Base-by-base conservation (phyloP, 1,140 invertebrate genomes). In the Leptinotarsa texana region DNA sequence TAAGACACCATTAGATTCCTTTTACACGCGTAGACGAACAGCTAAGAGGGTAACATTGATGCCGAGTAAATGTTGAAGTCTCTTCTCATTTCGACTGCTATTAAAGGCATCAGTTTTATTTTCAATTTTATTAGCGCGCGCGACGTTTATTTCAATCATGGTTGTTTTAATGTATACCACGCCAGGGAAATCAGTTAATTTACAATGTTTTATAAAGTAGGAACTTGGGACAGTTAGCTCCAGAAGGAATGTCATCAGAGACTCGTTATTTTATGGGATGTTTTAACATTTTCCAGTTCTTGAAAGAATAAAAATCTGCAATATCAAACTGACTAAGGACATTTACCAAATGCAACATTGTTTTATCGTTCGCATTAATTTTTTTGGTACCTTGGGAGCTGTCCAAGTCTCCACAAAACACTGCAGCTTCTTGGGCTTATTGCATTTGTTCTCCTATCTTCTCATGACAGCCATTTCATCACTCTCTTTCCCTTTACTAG, bases 181-280 rank as follows among this genome's bases (percentile, higher is more conserved):
- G 51, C 51, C n/a, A 57, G 51, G 51, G 51, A 57, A 57, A 57
- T 57, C 51, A 57, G 51, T 57, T 15, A n/a, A 57, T 57, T 57
- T 57, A 57, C 51, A 57, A 15, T 57, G 51, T 57, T 57, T 57
- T 57, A 57, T 57, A 5, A 57, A 57, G 15, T 18, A 18, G 51
- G 6, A 18, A 57, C 17, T 57, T 57, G 51, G 51, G 51, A 15
- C 15, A 15, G 51, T n/a, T 17, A 57, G 51, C 6, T 57, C 6
- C 17, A 18, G 11, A 18, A 57, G 17, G 6, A 57, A 8, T 13
- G 11, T 5, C 51, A 15, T 18, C 13, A 1, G n/a, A 57, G 51
- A 0, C 51, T 57, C 51, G 51, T 57, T 57, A 57, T 57, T 42
- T 42, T 42, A 42, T 42, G 33, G 2, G 8, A 42, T 42, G 33